A percentile compares a stretch with the other conserved stretches of the same genome.
phyloP scores from a whole-genome alignment of 2,113 vertebrate species.

The Antechinus flavipes region DNA sequence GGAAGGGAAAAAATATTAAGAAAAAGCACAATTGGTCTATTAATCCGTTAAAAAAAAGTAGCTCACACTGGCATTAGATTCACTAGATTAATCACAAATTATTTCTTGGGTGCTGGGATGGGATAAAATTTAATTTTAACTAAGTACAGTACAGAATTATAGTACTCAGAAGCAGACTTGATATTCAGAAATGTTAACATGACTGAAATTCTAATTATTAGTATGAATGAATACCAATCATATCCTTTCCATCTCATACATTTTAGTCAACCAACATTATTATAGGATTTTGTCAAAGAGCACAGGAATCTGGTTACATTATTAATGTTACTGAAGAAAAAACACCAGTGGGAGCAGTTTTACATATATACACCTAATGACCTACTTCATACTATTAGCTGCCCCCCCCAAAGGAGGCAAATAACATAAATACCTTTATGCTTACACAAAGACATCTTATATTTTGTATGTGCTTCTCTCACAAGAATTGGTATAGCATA shows the following conservation, averaged over 20 bases:
- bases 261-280: not conserved
- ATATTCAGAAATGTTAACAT: not conserved
- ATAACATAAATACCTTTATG: not conserved
- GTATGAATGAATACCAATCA: not conserved
- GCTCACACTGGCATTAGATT: not conserved
- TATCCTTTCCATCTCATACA: not conserved
- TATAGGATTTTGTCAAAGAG: not conserved
- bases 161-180: not conserved
- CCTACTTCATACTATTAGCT: not conserved
- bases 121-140: not conserved
- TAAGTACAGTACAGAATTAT: not conserved
- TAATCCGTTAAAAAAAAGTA: constrained; percentile 19
- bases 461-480: not conserved
- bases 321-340: not conserved
- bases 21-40: constrained; percentile 30
- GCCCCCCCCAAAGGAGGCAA: not conserved
- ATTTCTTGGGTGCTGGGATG: not conserved
- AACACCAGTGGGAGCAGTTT: not conserved
- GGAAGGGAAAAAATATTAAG: constrained; percentile 14
- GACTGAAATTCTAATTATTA: not conserved
- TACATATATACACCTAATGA: not conserved
- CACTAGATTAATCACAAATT: not conserved
- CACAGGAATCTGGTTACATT: not conserved
- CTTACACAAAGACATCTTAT: not conserved
- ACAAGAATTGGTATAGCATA: not conserved